Evolutionary conservation across 2,113 vertebrate species (phyloP), one percentile per base, ranked within the genome.

Genomic region (Hippolais icterina): DNA sequence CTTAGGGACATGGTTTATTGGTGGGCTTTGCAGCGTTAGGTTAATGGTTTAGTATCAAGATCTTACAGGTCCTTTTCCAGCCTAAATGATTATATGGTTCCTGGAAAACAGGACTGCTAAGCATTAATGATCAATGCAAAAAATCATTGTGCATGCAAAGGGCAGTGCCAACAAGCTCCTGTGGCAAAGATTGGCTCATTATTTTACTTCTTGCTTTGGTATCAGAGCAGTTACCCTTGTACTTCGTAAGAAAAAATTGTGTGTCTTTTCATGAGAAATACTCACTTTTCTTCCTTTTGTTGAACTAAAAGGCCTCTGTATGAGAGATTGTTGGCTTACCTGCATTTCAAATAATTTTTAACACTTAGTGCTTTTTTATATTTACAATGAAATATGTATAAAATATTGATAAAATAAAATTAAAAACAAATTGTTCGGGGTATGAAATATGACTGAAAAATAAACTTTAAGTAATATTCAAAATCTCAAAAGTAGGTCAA

Each of bases 41-140:
- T 59, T 47, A 24, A 41, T 53, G 29, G 18, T 65, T 33, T 41
- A 27, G 18, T 44, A 59, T 25, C 7, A 59, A 24, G 44, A 42
- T 33, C 15, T 65, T 59, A 24, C 22, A 44, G 23, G 9, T 77
- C 25, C 25, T 47, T 83, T 53, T 71, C 25, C 39, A 47, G 27
- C n/a, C 18, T 28, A 42, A 83, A 44, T n/a, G 3, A 24, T 41
- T 39, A 10, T 44, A 5, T 31, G 42, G 27, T 50, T 57, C 50
- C 28, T 61, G 69, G 47, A 92, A 84, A 42, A 49, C 21, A 24
- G 35, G 39, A 79, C 21, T 2, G 1, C 18, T 69, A 22, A 9
- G 39, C 0, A 0, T 35, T 44, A n/a, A 59, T 12, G 17, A 42
- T 41, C 33, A 54, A 25, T 31, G 21, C 28, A 59, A 39, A 56